phyloP scores from a whole-genome alignment of 2,113 vertebrate species.

The Paramisgurnus dabryanus region DNA sequence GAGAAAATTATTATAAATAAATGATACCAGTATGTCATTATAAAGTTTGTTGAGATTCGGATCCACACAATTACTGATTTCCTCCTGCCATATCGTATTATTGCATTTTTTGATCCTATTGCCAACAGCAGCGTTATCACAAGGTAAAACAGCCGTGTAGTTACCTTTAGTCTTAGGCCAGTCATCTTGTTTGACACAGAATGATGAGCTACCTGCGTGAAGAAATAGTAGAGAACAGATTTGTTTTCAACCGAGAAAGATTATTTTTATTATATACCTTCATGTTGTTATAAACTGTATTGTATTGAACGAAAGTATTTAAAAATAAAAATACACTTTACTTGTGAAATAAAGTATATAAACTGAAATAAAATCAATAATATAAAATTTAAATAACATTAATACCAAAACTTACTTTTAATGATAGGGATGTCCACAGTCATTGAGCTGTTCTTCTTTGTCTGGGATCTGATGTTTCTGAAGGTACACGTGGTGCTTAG shows the following conservation, averaged over 20 bases:
- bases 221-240: not conserved
- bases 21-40: slow-evolving; percentile 16
- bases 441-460: accelerated
- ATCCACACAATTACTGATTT: slow-evolving; percentile 59
- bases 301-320: too few species aligned
- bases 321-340: too few species aligned
- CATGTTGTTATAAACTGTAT: too few species aligned
- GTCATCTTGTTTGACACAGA: accelerated
- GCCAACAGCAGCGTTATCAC: slow-evolving; percentile 43
- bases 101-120: not conserved
- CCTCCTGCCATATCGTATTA: accelerated
- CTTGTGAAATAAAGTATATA: too few species aligned
- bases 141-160: not conserved
- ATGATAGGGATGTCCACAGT: not conserved
- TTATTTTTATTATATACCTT: too few species aligned
- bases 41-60: accelerated
- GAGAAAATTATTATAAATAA: not conserved
- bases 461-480: not conserved
- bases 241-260: not conserved
- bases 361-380: too few species aligned
- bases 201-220: accelerated
- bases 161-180: slow-evolving; percentile 58
- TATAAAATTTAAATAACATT: not conserved
- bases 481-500: not conserved
- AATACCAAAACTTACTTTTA: not conserved